Evolutionary conservation across 2,888 invertebrate genomes (phyloP), one percentile per base, ranked within the genome.

Genomic region (Eurytoma adleriae): DNA sequence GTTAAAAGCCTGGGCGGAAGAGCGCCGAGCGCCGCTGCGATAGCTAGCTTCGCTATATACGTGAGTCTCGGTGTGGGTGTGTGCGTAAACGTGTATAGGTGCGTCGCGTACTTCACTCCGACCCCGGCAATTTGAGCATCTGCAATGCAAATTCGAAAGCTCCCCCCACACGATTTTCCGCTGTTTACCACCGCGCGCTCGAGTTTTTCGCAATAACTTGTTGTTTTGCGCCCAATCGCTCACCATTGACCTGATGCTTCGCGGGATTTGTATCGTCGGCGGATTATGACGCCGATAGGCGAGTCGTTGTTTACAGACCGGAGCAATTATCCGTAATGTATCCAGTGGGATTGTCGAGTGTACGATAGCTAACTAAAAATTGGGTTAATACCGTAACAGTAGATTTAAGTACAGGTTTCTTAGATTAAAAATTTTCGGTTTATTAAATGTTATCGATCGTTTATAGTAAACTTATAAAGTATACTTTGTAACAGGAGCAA

Each of bases 1-100:
- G 69, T 79, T 79, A 79, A 79, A 79, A 79, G 79, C 79, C 57
- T 66, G 13, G n/a, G 56, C n/a, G 69, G 48, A 61, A 61, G 70
- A 13, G 59, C 20, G 20, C 52, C 20, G 54, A 52, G 50, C 57
- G 61, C 12, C 18, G 18, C 59, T 64, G 40, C 40, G 30, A 72
- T 13, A 71, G 14, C n/a, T 24, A 59, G 20, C 52, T 69, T 69
- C 52, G 16, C 20, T 50, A 10, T 20, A 7, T 10, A 20, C 40
- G 12, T 50, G 56, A 14, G 30, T 16, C 7, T 72, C 5, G 20
- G 14, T 16, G 50, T 20, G 24, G 5, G 10, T 40, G 18, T 64
- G 52, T 30, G 48, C 52, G 52, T 50, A 30, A 52, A 18, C 20
- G 54, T 68, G 13, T 1, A 66, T 30, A 52, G 16, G 20, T 68